Conservation (phyloP, 30 jellyfish, hydroid and myxozoan genomes). For the Aurelia sp. region DNA sequence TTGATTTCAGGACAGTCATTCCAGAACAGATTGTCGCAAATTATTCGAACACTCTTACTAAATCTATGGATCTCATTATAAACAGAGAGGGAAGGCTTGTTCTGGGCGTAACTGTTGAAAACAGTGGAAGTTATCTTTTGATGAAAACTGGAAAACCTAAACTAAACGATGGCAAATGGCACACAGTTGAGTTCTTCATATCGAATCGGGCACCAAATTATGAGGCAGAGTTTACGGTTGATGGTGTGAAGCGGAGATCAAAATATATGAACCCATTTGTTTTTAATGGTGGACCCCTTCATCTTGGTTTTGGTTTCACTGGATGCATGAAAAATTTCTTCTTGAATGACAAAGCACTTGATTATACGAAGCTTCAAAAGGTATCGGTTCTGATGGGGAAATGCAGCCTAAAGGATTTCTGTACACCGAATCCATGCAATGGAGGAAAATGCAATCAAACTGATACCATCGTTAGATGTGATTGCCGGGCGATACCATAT, state of each 20-base stretch:
- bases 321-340: slow-evolving; percentile 97
- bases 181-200: slow-evolving; percentile 76
- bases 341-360: slow-evolving; percentile 74
- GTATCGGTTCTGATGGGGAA: slow-evolving; percentile 72
- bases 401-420: slow-evolving; percentile 91
- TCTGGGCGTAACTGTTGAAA: slow-evolving; percentile 74
- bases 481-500: slow-evolving; percentile 89
- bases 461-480: slow-evolving; percentile 86
- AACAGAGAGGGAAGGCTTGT: slow-evolving; percentile 89
- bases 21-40: slow-evolving; percentile 78
- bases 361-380: slow-evolving; percentile 52
- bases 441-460: slow-evolving; percentile 99
- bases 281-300: slow-evolving; percentile 91
- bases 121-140: slow-evolving; percentile 59
- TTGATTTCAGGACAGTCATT: slow-evolving; percentile 90
- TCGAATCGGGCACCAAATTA: slow-evolving; percentile 79
- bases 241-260: slow-evolving; percentile 86
- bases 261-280: slow-evolving; percentile 56
- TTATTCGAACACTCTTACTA: slow-evolving; percentile 75
- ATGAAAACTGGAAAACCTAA: slow-evolving; percentile 86
- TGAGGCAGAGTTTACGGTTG: slow-evolving; percentile 89
- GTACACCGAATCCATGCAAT: slow-evolving; percentile 99
- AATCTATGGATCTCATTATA: slow-evolving; percentile 66
- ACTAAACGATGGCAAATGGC: slow-evolving; percentile 97
- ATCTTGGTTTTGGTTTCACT: slow-evolving; percentile 96